Percentiles rank a stretch among this genome's conserved stretches.
phyloP scores from a whole-genome alignment of 1,140 invertebrate species.

The Helicoverpa zea region DNA sequence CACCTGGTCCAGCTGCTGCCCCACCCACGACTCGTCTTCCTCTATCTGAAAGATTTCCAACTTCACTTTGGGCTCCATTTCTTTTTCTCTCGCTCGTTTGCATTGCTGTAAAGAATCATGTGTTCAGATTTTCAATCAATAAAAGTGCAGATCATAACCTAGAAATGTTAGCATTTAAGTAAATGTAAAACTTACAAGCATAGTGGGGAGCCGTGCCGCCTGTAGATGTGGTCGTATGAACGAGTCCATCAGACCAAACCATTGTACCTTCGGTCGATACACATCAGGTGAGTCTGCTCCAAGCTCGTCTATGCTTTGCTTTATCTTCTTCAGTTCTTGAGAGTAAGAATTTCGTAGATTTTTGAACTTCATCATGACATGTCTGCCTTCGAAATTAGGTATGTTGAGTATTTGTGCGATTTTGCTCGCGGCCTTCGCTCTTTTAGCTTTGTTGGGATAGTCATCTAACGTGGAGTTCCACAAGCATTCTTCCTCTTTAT shows the following conservation, averaged over 20 bases:
- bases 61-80: not conserved
- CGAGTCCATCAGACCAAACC: conserved; percentile 68
- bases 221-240: conserved; percentile 55
- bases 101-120: too few relatives aligned
- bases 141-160: not conserved
- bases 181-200: not conserved
- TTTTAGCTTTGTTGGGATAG: conserved; percentile 65
- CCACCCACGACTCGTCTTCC: not conserved
- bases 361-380: conserved; percentile 75
- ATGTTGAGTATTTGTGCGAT: conserved; percentile 67
- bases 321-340: conserved; percentile 75
- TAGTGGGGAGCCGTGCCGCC: not conserved
- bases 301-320: conserved; percentile 22
- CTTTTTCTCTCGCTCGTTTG: not conserved
- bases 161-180: not conserved
- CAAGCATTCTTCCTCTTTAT: conserved; percentile 67
- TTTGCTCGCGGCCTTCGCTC: conserved; percentile 58
- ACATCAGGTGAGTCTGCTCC: conserved; percentile 9
- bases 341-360: conserved; percentile 75
- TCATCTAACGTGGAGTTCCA: conserved; percentile 67
- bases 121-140: too few relatives aligned
- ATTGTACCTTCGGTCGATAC: conserved; percentile 64
- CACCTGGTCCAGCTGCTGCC: not conserved
- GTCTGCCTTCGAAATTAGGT: conserved; percentile 60
- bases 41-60: not conserved